These are phyloP conservation scores for Wasmannia auropunctata DNA, from an alignment of 1,140 invertebrate genomes.

Conservation along the genomic window DNA sequence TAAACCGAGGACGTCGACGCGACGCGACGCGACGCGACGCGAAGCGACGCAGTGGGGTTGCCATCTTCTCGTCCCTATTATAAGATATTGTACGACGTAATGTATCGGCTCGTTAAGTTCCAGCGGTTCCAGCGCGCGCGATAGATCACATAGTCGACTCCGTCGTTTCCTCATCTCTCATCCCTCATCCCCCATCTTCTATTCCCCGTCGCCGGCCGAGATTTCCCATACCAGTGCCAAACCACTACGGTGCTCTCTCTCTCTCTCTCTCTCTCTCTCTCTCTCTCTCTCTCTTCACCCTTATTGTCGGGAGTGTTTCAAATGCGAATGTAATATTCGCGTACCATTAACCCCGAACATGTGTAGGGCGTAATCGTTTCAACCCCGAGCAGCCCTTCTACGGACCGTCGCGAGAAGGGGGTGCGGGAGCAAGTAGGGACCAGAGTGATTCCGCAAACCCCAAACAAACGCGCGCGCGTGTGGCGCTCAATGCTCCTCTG, in stretches of 20 bases:
- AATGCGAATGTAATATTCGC: conserved; percentile 74
- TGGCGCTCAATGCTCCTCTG: conserved; percentile 34
- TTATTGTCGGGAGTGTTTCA: conserved; percentile 59
- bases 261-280: background rate
- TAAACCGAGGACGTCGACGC: conserved; percentile 9
- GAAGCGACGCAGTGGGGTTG: background rate
- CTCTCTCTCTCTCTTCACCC: conserved; percentile 18
- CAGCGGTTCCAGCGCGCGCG: conserved; percentile 32
- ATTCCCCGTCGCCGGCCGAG: conserved; percentile 17
- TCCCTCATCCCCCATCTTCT: conserved; percentile 38
- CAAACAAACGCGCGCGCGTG: conserved; percentile 45
- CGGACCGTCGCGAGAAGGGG: conserved; percentile 11
- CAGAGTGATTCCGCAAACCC: conserved; percentile 61
- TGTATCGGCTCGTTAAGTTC: conserved; percentile 75
- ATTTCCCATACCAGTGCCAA: conserved; percentile 60
- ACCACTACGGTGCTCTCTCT: conserved; percentile 14
- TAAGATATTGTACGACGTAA: conserved; percentile 63
- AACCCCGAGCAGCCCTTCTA: conserved; percentile 52
- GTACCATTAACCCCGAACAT: conserved; percentile 75
- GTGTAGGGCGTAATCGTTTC: conserved; percentile 74
- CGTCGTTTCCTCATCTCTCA: background rate
- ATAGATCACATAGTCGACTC: conserved; percentile 64
- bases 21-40: background rate
- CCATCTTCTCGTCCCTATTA: conserved; percentile 34
- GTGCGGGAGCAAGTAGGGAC: conserved; percentile 14